phyloP scores from a whole-genome alignment of 2,797 vertebrate species.

The Melanotaenia parkinsoni region DNA sequence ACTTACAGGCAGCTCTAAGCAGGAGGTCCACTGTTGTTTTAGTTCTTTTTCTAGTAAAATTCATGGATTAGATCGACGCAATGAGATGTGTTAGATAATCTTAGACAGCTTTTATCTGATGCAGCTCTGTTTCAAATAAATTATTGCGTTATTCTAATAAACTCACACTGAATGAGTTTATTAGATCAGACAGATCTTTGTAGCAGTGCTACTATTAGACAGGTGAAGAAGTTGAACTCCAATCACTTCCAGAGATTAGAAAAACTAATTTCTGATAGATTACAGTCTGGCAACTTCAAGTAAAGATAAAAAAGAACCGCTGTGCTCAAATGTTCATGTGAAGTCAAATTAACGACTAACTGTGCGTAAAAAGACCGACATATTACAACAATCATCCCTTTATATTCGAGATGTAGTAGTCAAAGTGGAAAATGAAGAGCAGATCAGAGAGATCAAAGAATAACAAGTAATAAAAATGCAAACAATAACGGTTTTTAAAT shows the following conservation, averaged over 20 bases:
- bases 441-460: neutral
- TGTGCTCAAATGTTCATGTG: neutral
- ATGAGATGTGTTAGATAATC: constrained; percentile 9
- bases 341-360: neutral
- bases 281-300: neutral
- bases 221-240: constrained; percentile 5
- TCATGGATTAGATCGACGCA: constrained; percentile 7
- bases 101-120: constrained; percentile 9
- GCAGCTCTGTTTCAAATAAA: neutral
- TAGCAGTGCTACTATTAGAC: neutral
- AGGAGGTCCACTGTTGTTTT: neutral
- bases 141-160: constrained; percentile 5
- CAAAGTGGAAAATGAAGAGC: neutral
- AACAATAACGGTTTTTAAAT: neutral
- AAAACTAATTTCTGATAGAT: constrained; percentile 6
- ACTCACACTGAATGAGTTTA: neutral
- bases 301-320: neutral
- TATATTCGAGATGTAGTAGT: neutral
- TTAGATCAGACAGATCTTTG: neutral
- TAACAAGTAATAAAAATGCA: neutral
- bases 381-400: neutral
- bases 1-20: constrained; percentile 10
- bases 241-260: neutral
- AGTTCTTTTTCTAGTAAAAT: constrained; percentile 8
- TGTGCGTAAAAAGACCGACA: neutral